Conservation (phyloP, 30 jellyfish, hydroid and myxozoan species). For the Cassiopea andromeda region DNA sequence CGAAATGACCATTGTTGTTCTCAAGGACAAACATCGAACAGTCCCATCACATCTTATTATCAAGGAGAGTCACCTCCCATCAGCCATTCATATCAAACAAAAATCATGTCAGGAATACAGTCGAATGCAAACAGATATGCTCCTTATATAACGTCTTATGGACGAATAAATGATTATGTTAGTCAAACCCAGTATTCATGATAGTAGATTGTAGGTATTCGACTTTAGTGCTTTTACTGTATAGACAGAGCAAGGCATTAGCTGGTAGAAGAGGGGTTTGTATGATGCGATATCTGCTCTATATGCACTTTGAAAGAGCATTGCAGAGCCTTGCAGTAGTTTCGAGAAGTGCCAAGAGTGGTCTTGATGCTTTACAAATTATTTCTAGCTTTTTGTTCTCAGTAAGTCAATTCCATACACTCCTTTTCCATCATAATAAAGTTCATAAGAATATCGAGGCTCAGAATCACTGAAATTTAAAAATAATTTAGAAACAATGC, state of each 20-base stretch:
- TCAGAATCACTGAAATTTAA: too few species aligned
- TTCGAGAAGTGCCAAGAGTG: too few species aligned
- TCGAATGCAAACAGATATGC: conserved; percentile 51
- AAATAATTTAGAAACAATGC: too few species aligned
- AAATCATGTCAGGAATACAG: conserved; percentile 47
- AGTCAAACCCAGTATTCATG: conserved; percentile 50
- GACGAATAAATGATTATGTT: conserved; percentile 27
- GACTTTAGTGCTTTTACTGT: background rate
- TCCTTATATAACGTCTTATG: conserved; percentile 55
- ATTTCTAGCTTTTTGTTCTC: too few species aligned
- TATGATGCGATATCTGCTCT: background rate
- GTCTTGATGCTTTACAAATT: too few species aligned
- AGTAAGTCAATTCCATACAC: too few species aligned
- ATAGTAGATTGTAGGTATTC: background rate
- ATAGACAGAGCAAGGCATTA: background rate
- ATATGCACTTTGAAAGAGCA: too few species aligned
- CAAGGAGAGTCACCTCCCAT: conserved; percentile 62
- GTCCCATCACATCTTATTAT: conserved; percentile 59
- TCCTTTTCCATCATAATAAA: too few species aligned
- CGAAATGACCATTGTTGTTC: conserved; percentile 68
- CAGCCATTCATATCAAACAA: conserved; percentile 50
- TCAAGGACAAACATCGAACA: conserved; percentile 33
- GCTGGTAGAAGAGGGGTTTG: background rate
- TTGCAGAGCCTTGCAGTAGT: too few species aligned
- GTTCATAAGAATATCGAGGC: too few species aligned